Base-by-base conservation (phyloP, 2,888 invertebrate species). In the Aromia moschata region DNA sequence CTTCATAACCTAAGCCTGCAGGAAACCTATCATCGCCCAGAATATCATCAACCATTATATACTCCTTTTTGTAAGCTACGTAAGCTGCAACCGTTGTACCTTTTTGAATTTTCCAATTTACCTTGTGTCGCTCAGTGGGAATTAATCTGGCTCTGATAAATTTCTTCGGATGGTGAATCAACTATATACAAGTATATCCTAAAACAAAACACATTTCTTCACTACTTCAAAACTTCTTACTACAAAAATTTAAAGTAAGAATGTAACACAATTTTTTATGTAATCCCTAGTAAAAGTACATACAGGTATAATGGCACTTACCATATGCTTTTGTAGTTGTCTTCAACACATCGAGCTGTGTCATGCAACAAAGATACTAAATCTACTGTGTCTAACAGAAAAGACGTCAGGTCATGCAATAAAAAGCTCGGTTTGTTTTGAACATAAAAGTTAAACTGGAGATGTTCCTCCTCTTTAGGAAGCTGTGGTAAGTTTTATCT, bases 171-270 rank as follows among this genome's bases (percentile, higher is more conserved):
- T 14, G 80, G 55, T 14, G 80, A 76, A 68, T 87, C 83, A 0
- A 86, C 85, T 57, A 84, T 82, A 69, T 86, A 87, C 14, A 87
- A 55, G 85, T 84, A 2, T 83, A 84, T 12, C 85, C 86, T 84
- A 41, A n/a, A 38, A 4, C 40, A 33, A 45, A 54, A 37, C 30
- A 12, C 15, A n/a, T n/a, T n/a, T n/a, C n/a, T n/a, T n/a, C n/a
- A n/a, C n/a, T n/a, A n/a, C n/a, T n/a, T n/a, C n/a, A n/a, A n/a
- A n/a, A n/a, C n/a, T n/a, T n/a, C n/a, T n/a, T n/a, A n/a, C n/a
- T n/a, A n/a, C n/a, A n/a, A n/a, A n/a, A n/a, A n/a, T n/a, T n/a
- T n/a, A n/a, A n/a, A n/a, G n/a, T n/a, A n/a, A n/a, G n/a, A n/a
- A n/a, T n/a, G n/a, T n/a, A n/a, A n/a, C n/a, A n/a, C n/a, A n/a